Evolutionary conservation across 2,797 vertebrate genomes (phyloP).

Genomic region (Botia almorhae): DNA sequence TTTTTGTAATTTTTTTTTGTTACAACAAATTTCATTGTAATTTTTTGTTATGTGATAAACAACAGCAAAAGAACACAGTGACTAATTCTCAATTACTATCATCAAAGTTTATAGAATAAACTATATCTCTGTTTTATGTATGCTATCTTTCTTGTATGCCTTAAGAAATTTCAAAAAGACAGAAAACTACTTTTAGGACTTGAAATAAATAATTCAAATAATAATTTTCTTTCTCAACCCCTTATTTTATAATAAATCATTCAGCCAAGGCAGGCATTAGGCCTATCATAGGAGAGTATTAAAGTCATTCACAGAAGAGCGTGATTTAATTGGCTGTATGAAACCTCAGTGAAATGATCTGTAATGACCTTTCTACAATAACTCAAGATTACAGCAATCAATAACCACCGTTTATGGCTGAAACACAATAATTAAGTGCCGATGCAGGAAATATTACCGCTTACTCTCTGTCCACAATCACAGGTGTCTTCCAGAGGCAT

Average conservation of each 20-base stretch:
- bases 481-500: constrained; percentile 17
- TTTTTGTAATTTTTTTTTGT: not conserved
- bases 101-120: not conserved
- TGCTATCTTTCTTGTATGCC: not conserved
- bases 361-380: constrained; percentile 50
- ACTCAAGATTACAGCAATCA: constrained; percentile 48
- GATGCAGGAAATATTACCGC: constrained; percentile 38
- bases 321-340: constrained; percentile 35
- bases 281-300: constrained; percentile 9
- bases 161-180: constrained; percentile 12
- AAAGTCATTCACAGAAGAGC: not conserved
- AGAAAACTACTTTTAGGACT: constrained; percentile 15
- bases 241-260: not conserved
- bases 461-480: constrained; percentile 11
- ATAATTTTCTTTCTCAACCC: constrained; percentile 26
- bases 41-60: not conserved
- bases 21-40: not conserved
- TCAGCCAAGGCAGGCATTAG: not conserved
- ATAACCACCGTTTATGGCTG: constrained; percentile 41
- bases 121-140: constrained; percentile 14
- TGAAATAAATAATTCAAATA: constrained; percentile 37
- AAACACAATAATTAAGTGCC: constrained; percentile 29
- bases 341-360: constrained; percentile 35
- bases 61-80: not conserved
- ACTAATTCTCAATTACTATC: not conserved